These are phyloP conservation scores for Schizothorax lantsangensis DNA, from an alignment of 2,797 vertebrate genomes.

Conservation along the genomic window DNA sequence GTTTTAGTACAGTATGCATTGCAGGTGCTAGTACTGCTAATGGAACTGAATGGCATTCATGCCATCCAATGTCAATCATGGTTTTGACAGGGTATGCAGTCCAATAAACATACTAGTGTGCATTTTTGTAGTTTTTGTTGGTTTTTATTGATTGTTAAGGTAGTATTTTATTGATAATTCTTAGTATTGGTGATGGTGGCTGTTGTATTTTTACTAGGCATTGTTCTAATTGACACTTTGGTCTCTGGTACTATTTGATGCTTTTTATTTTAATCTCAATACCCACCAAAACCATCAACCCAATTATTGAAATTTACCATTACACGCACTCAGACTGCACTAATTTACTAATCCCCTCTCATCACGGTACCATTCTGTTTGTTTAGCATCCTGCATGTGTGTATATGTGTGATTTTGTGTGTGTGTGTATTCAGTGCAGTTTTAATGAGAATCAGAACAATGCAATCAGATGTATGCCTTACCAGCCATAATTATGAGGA, in stretches of 20 bases:
- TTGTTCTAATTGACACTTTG: constrained; percentile 20
- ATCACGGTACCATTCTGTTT: constrained; percentile 7
- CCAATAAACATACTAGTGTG: not conserved
- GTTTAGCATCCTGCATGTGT: not conserved
- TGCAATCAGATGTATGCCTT: constrained; percentile 47
- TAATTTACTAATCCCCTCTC: not conserved
- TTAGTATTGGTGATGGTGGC: not conserved
- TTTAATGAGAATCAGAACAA: constrained; percentile 53
- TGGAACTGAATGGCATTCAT: not conserved
- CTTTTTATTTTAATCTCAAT: constrained; percentile 11
- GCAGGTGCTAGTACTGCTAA: not conserved
- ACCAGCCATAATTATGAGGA: constrained; percentile 59
- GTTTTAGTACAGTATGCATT: not conserved
- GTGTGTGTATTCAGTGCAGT: constrained; percentile 29
- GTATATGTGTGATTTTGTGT: constrained; percentile 19
- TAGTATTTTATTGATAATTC: not conserved
- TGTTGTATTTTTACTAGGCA: not conserved
- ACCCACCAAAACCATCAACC: constrained; percentile 6
- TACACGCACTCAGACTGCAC: constrained; percentile 4
- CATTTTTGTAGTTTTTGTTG: not conserved
- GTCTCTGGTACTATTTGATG: not conserved
- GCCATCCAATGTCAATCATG: not conserved
- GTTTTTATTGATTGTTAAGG: not conserved
- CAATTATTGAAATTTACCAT: constrained; percentile 22
- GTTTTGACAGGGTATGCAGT: not conserved